Evolutionary conservation across 2,113 vertebrate genomes (phyloP).

Genomic region (Lagopus leucura): DNA sequence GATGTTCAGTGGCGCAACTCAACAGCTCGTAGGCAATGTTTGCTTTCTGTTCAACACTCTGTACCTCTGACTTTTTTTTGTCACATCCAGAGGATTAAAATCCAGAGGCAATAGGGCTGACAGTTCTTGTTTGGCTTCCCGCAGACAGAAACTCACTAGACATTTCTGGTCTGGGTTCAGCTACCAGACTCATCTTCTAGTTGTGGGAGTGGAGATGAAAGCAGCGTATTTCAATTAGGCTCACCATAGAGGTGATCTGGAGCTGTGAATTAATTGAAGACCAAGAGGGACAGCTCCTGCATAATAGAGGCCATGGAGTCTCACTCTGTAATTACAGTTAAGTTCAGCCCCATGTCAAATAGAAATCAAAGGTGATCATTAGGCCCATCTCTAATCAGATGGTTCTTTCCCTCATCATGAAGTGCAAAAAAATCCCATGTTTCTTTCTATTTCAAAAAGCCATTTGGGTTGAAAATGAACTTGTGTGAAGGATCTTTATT

Average conservation of each 20-base stretch:
- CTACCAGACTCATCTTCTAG: conserved; percentile 8
- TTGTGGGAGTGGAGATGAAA: conserved; percentile 37
- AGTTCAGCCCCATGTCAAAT: conserved; percentile 42
- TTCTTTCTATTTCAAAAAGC: conserved; percentile 34
- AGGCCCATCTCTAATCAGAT: conserved; percentile 38
- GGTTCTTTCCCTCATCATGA: conserved; percentile 4
- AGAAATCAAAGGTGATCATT: conserved; percentile 57
- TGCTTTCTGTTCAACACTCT: background rate
- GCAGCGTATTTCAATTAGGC: conserved; percentile 48
- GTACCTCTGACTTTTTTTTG: conserved; percentile 42
- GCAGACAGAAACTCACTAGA: background rate
- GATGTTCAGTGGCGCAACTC: background rate
- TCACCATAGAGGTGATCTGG: conserved; percentile 36
- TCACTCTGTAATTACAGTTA: conserved; percentile 50
- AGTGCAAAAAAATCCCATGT: conserved; percentile 4
- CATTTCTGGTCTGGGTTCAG: background rate
- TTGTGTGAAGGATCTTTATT: conserved; percentile 39
- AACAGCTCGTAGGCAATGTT: background rate
- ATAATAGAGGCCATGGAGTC: conserved; percentile 55
- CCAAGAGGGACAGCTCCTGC: conserved; percentile 44
- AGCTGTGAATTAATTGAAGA: conserved; percentile 59
- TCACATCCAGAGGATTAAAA: background rate
- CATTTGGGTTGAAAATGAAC: conserved; percentile 55
- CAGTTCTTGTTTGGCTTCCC: background rate
- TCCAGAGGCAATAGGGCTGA: background rate